Conservation (phyloP, 2,797 vertebrate genomes). For the Macropodus opercularis region DNA sequence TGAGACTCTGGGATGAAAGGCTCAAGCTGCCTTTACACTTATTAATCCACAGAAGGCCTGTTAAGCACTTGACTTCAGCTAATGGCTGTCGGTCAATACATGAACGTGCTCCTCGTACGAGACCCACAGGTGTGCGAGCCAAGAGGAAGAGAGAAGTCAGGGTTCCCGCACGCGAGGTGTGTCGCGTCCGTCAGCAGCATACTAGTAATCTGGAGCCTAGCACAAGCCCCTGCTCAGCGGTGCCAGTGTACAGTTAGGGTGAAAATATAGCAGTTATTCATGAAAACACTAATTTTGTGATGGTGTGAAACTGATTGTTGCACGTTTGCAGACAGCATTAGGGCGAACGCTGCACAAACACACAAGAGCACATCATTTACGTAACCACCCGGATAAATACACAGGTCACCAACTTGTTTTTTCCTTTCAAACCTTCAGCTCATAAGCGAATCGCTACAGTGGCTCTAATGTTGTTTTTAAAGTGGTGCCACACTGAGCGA, state of each 20-base stretch:
- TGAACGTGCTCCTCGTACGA: neutral
- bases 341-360: neutral
- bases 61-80: neutral
- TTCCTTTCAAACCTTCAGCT: neutral
- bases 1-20: slow-evolving; percentile 34
- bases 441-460: neutral
- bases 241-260: too few species aligned
- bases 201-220: too few species aligned
- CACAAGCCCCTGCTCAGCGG: too few species aligned
- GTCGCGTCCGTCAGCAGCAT: too few species aligned
- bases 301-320: neutral
- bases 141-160: too few species aligned
- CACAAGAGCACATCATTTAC: slow-evolving; percentile 1
- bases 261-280: too few species aligned
- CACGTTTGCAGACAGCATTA: neutral
- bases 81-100: neutral
- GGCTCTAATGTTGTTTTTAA: neutral
- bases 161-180: too few species aligned
- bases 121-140: too few species aligned
- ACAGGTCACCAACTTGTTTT: neutral
- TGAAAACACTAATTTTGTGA: neutral
- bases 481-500: slow-evolving; percentile 1
- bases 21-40: slow-evolving; percentile 17
- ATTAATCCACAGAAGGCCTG: slow-evolving; percentile 26
- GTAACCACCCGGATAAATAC: neutral